These are phyloP conservation scores for Rhea pennata DNA, from an alignment of 2,113 vertebrate species.

Conservation along the genomic window DNA sequence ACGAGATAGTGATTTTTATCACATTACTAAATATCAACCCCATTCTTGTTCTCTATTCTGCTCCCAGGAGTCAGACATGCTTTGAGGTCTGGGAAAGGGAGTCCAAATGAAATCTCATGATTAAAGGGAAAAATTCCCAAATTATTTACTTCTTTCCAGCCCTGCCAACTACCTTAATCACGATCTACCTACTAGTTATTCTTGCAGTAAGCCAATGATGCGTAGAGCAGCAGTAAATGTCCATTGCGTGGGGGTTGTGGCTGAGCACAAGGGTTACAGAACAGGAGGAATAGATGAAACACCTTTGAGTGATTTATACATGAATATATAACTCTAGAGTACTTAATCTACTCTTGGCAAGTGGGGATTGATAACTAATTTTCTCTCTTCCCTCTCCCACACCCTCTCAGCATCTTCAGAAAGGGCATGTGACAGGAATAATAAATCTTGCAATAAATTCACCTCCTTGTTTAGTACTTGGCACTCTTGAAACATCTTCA, in stretches of 20 bases:
- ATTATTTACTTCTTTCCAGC: background rate
- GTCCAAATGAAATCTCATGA: background rate
- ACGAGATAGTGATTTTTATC: slow-evolving; percentile 45
- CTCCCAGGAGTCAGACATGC: background rate
- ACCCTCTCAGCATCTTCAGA: background rate
- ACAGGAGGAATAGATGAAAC: background rate
- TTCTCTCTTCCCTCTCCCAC: background rate
- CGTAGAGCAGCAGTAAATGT: background rate
- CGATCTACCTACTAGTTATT: background rate
- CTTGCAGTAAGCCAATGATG: background rate
- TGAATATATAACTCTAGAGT: background rate
- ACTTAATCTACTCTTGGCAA: slow-evolving; percentile 15
- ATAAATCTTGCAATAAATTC: background rate
- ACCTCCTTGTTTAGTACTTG: background rate
- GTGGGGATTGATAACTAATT: background rate
- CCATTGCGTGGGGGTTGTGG: background rate
- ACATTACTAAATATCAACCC: slow-evolving; percentile 13
- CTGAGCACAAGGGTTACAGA: background rate
- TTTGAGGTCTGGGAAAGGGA: slow-evolving; percentile 10
- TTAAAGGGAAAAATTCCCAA: background rate
- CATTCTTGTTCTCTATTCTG: slow-evolving; percentile 6
- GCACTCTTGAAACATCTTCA: background rate
- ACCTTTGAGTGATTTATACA: background rate
- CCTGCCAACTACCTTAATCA: background rate
- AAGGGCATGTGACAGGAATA: background rate